Conservation (phyloP, 1,140 invertebrate species). For the Heterodera schachtii region DNA sequence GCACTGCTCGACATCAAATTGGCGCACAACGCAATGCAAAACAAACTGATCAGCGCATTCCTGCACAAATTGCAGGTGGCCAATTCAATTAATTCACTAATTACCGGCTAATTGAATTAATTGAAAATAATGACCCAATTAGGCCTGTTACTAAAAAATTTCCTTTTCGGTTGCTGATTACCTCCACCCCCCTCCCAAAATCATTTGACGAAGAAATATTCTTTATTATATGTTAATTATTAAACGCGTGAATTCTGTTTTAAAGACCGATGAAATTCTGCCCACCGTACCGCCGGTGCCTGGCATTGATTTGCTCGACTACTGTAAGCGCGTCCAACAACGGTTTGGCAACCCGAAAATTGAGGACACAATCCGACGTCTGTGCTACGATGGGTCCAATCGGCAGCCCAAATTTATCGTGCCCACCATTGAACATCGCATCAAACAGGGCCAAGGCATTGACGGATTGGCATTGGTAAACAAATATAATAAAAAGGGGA, state of each 20-base stretch:
- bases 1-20: conserved; percentile 2
- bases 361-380: conserved; percentile 9
- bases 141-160: too few species aligned
- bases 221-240: background rate
- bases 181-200: too few species aligned
- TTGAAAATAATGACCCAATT: too few species aligned
- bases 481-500: background rate
- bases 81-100: background rate
- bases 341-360: conserved; percentile 3
- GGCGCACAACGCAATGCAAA: background rate
- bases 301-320: background rate
- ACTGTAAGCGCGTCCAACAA: background rate
- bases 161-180: too few species aligned
- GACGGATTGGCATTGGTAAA: background rate
- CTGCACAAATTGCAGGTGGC: background rate
- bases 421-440: background rate
- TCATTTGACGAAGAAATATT: too few species aligned
- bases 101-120: background rate
- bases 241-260: background rate
- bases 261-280: background rate
- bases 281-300: background rate
- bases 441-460: background rate
- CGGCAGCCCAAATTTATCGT: conserved; percentile 9
- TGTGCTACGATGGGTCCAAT: background rate
- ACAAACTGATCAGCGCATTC: conserved; percentile 7